A percentile compares a stretch with the other conserved stretches of the same genome.
Conservation (phyloP, 2,797 vertebrate species). For the Cichlasoma orientale region DNA sequence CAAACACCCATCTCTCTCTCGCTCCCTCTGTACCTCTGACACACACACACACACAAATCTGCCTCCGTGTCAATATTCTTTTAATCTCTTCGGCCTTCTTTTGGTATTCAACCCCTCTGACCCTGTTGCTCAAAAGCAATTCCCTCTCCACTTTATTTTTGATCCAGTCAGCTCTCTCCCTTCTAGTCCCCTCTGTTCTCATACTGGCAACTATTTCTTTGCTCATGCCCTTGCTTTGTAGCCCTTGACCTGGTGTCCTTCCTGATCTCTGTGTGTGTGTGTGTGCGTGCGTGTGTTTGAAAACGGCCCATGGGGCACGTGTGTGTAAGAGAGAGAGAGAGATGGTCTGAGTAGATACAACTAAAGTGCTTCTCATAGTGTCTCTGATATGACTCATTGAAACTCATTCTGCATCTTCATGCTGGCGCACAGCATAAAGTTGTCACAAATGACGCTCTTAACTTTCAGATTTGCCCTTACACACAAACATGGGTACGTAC, state of each 20-base stretch:
- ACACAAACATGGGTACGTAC: slow-evolving; percentile 18
- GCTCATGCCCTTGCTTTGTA: slow-evolving; percentile 56
- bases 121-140: slow-evolving; percentile 38
- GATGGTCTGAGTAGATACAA: slow-evolving; percentile 33
- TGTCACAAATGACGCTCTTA: slow-evolving; percentile 16
- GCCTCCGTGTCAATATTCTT: slow-evolving; percentile 53
- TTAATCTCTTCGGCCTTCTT: slow-evolving; percentile 48
- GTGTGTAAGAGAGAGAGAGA: slow-evolving; percentile 18
- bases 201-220: slow-evolving; percentile 38
- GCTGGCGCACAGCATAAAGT: slow-evolving; percentile 4
- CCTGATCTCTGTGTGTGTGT: slow-evolving; percentile 32
- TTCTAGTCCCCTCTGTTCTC: slow-evolving; percentile 40
- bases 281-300: slow-evolving; percentile 20
- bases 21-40: slow-evolving; percentile 14
- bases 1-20: background rate
- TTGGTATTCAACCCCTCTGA: slow-evolving; percentile 37
- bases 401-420: slow-evolving; percentile 15
- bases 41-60: slow-evolving; percentile 17
- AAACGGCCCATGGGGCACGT: background rate
- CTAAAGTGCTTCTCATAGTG: background rate
- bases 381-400: background rate
- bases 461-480: slow-evolving; percentile 24
- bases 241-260: slow-evolving; percentile 57
- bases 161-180: slow-evolving; percentile 37
- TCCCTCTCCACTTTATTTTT: slow-evolving; percentile 42